Evolutionary conservation across 2,888 invertebrate species (phyloP).

Genomic region (Mactromeris polynyma): DNA sequence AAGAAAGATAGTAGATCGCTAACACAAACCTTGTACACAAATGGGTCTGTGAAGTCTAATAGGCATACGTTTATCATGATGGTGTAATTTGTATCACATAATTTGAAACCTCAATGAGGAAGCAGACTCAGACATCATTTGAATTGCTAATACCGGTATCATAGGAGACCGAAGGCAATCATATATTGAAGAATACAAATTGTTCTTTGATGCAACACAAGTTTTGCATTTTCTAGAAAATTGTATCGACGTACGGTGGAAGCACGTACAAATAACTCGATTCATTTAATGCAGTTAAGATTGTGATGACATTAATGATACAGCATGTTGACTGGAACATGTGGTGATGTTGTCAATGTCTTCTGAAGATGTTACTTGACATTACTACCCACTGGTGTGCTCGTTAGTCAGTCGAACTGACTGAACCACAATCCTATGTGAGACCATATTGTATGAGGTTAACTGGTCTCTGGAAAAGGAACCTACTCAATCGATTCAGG

Average conservation of each 20-base stretch:
- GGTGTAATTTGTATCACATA: slow-evolving; percentile 11
- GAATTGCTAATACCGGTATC: slow-evolving; percentile 33
- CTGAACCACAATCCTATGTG: too few species aligned
- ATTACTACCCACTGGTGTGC: too few species aligned
- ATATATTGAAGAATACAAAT: slow-evolving; percentile 21
- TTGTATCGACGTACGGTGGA: not conserved
- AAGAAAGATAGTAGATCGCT: too few species aligned
- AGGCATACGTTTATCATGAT: not conserved
- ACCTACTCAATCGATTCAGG: too few species aligned
- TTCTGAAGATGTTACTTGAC: too few species aligned
- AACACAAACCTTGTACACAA: not conserved
- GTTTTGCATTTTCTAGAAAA: slow-evolving; percentile 12
- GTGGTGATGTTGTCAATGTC: too few species aligned
- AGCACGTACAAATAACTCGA: not conserved
- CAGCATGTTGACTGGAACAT: not conserved
- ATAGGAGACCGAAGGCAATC: slow-evolving; percentile 10
- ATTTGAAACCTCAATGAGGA: slow-evolving; percentile 23
- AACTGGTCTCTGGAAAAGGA: too few species aligned
- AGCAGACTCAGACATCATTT: slow-evolving; percentile 24
- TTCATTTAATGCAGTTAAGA: not conserved
- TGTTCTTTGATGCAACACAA: not conserved
- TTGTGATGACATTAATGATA: not conserved
- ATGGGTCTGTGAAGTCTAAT: not conserved
- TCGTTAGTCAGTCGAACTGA: too few species aligned
- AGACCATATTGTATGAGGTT: too few species aligned